Base-by-base conservation (phyloP, 2,888 invertebrate genomes). In the Drosophila neonasuta region DNA sequence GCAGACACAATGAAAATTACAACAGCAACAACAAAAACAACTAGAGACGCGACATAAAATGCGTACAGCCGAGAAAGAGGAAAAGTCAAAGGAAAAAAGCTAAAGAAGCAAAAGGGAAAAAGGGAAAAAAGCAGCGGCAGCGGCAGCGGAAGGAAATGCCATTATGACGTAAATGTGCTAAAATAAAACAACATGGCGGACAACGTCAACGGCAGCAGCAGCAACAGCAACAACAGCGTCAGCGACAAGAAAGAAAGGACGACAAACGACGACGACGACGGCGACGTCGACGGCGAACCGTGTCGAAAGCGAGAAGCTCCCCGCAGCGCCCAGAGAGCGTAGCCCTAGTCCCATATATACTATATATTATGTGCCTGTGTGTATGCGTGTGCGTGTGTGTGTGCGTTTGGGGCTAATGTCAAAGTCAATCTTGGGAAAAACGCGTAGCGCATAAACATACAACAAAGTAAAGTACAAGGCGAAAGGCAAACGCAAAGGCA, bases 141-240 rank as follows among this genome's bases (percentile, higher is more conserved):
- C 60, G 70, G 68, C 69, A 75, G 75, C 82, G 88, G 80, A 88
- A 87, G 87, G 79, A 85, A 85, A 85, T 78, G 82, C 82, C 82
- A 86, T 87, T 84, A 85, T 88, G 86, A 88, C 87, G 88, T 86
- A 88, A 88, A 86, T 85, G 83, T 84, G 88, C 85, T 80, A 80
- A 85, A 85, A 88, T 80, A 88, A 87, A 85, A 81, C 80, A 88
- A 87, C 81, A 85, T 86, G 86, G 84, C 86, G 87, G 79, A 75
- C 80, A 80, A 65, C 85, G 63, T 60, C 64, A 79, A 58, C 77
- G 58, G 56, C 84, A 70, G 51, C 61, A 63, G 20, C 55, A 62
- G 6, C 17, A 55, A 13, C 24, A 36, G 17, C 57, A 11, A 51
- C 46, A 15, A 69, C 24, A 24, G 24, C 24, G 24, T 24, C 24